These are phyloP conservation scores for Lutraria rhynchaena DNA, from an alignment of 1,140 invertebrate genomes.

Conservation along the genomic window DNA sequence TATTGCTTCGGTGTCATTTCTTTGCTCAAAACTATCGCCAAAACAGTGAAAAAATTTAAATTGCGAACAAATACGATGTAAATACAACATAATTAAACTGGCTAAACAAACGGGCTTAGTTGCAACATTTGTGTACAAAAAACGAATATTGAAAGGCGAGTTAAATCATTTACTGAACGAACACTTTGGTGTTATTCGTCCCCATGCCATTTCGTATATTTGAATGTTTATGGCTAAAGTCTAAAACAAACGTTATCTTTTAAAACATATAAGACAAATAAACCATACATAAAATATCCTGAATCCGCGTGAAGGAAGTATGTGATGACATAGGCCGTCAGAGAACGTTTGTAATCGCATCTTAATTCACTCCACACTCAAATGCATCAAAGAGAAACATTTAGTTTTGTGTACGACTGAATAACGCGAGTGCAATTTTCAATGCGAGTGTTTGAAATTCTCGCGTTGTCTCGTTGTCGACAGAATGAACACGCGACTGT, in stretches of 20 bases:
- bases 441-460: constrained; percentile 29
- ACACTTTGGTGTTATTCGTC: too few relatives aligned
- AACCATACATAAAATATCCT: not conserved
- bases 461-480: constrained; percentile 4
- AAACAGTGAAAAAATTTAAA: too few relatives aligned
- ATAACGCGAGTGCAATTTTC: constrained; percentile 37
- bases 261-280: constrained; percentile 6
- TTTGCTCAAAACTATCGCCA: too few relatives aligned
- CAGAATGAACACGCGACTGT: constrained; percentile 40
- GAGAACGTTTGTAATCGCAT: constrained; percentile 23
- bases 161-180: too few relatives aligned
- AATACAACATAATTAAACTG: too few relatives aligned
- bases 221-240: too few relatives aligned
- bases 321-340: constrained; percentile 37
- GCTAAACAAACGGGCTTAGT: too few relatives aligned
- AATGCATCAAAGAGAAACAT: constrained; percentile 46
- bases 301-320: constrained; percentile 8
- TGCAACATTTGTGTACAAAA: too few relatives aligned
- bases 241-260: constrained; percentile 40
- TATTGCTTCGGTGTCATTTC: too few relatives aligned
- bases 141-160: too few relatives aligned
- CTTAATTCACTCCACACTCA: constrained; percentile 32
- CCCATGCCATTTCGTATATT: too few relatives aligned
- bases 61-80: too few relatives aligned
- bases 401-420: constrained; percentile 14